Base-by-base conservation (phyloP, 2,113 vertebrate genomes). In the Brachyhypopomus gauderio region DNA sequence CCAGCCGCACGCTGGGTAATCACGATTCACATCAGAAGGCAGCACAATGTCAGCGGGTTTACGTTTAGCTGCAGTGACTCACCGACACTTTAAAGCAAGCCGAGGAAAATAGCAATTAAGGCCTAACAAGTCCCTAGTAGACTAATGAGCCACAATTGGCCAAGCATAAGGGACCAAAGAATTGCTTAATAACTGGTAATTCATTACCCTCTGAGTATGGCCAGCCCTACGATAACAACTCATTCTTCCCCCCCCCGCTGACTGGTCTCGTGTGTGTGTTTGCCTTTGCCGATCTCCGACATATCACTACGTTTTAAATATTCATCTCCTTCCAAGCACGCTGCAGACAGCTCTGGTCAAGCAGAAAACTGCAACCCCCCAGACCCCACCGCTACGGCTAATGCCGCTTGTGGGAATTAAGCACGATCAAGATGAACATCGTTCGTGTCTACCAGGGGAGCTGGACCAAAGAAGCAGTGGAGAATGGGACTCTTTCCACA, bases 21-120 rank as follows among this genome's bases (percentile, higher is more conserved):
- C 64, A 79, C 72, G 41, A 64, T 72, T 85, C 76, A 72, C 77
- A 82, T 85, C 80, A 85, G 56, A 79, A 75, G 56, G 83, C 76
- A 70, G 59, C 19, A 66, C 75, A 85, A 82, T 85, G 77, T 85
- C 80, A 85, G 72, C 20, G n/a, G 64, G 84, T 75, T 76, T 76
- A 66, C 75, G 77, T 83, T 55, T 41, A 76, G 81, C 73, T 71
- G 70, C 84, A 80, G 74, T 85, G 78, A 66, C 70, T 85, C 80
- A 80, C 59, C 45, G 36, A 80, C 84, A 80, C 84, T 83, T 82
- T 82, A 83, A 70, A 72, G 34, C 60, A 60, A 52, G 80, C 59
- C 36, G 84, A 52, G 72, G 71, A 79, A 78, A 82, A 79, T 58
- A 60, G 55, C 71, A 75, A 85, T 85, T 85, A 79, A 71, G 72